phyloP scores from a whole-genome alignment of 2,113 vertebrate species.

The Struthio camelus region DNA sequence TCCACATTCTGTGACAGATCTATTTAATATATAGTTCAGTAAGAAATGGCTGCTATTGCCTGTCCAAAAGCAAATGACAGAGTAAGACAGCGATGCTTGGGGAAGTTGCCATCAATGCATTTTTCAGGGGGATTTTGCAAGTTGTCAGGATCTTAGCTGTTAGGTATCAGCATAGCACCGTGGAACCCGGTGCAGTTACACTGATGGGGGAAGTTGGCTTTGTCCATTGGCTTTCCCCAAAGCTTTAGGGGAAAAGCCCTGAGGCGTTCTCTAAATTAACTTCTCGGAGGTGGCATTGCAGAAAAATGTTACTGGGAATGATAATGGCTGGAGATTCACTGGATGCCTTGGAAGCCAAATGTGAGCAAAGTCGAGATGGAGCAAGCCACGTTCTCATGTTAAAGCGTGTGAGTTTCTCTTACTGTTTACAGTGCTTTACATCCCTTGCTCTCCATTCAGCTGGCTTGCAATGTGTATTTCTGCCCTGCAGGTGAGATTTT shows the following conservation, averaged over 20 bases:
- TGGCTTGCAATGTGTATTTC: not conserved
- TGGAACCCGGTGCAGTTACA: too few relatives aligned
- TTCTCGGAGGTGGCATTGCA: not conserved
- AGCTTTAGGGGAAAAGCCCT: not conserved
- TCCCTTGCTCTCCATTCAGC: not conserved
- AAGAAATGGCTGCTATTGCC: not conserved
- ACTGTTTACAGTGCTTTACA: not conserved
- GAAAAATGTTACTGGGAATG: not conserved
- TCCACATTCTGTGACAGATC: not conserved
- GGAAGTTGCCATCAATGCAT: not conserved
- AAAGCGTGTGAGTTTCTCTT: not conserved
- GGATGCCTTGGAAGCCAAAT: not conserved
- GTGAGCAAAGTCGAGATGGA: not conserved
- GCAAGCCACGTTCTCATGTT: not conserved
- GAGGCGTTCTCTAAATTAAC: not conserved
- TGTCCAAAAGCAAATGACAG: not conserved
- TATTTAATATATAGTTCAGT: not conserved
- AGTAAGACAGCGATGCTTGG: not conserved
- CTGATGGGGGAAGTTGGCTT: not conserved
- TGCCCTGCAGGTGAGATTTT: not conserved
- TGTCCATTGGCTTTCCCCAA: not conserved
- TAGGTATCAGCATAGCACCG: rapidly evolving
- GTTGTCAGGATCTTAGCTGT: not conserved
- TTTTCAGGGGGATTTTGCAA: not conserved
- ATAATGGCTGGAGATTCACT: not conserved